Evolutionary conservation across 92 coral and sea anemone genomes (phyloP), one percentile per base, ranked within the genome.

Genomic region (Palythoa grandis): DNA sequence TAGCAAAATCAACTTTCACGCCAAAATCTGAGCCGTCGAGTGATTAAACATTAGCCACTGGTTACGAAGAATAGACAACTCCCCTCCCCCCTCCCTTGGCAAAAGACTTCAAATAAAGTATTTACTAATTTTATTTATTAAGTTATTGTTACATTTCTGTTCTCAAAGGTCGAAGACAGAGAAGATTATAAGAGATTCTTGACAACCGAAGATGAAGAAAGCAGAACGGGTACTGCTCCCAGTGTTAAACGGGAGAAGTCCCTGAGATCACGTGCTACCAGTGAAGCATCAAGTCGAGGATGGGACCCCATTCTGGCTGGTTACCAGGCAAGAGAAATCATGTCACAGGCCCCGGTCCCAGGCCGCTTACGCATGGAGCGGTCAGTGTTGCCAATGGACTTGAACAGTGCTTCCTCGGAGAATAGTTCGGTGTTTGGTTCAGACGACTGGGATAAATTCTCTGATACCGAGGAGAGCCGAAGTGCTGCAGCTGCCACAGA

Each of bases 231-330:
- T n/a, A 82, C 76, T 9, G 60, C 66, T 2, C 70, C 74, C 23
- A 75, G 54, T n/a, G 20, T 39, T 24, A 76, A 79, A 69, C 58
- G 82, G 50, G 90, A 90, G n/a, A 86, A 79, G 74, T 82, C 88
- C 19, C 78, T 88, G 52, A 82, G 73, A 17, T 92, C 95, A 57
- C 93, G 91, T 50, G 83, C 95, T 17, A 92, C 95, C 52, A 92
- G 95, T 14, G 91, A 91, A 70, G 88, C 87, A 24, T 95, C 95
- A 83, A 87, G 91, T 84, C 97, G 95, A 91, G 98, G 98, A 70
- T 96, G 98, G 96, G 98, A 96, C 61, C 98, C 98, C 70, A 96
- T 96, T 77, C 88, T 96, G 66, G 98, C 95, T 13, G 98, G 98
- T 16, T 96, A 89, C 83, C 98, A 93, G 48, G 98, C 98, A 66